These are phyloP conservation scores for Epinotia bilunana DNA, from an alignment of 2,888 invertebrate genomes.

Conservation along the genomic window DNA sequence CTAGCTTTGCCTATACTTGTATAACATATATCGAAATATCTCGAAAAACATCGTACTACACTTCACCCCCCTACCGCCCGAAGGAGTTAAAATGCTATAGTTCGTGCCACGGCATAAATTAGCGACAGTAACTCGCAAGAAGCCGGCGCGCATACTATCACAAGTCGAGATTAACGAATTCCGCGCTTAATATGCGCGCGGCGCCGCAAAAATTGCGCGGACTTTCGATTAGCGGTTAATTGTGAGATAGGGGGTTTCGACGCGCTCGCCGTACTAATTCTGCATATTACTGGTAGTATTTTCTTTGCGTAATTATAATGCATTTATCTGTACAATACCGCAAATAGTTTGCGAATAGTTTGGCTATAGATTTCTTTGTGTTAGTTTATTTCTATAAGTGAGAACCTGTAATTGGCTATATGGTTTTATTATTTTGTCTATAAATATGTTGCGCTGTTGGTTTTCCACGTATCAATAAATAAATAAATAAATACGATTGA, in stretches of 20 bases:
- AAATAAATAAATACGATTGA: too few relatives aligned
- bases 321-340: too few relatives aligned
- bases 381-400: too few relatives aligned
- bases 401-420: too few relatives aligned
- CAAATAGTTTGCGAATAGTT: too few relatives aligned
- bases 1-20: too few relatives aligned
- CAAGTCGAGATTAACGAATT: conserved; percentile 81
- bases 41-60: conserved; percentile 52
- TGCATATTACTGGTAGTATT: background rate
- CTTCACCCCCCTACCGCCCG: conserved; percentile 52
- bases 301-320: too few relatives aligned
- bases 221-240: conserved; percentile 69
- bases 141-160: conserved; percentile 82
- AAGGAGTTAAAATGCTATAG: conserved; percentile 84
- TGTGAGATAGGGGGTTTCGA: conserved; percentile 39
- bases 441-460: too few relatives aligned
- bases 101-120: conserved; percentile 83
- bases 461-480: too few relatives aligned
- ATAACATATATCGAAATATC: background rate
- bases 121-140: conserved; percentile 75
- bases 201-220: conserved; percentile 59
- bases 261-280: background rate
- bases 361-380: too few relatives aligned
- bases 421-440: too few relatives aligned
- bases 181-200: conserved; percentile 74